Base-by-base conservation (phyloP, 1,140 invertebrate genomes). In the Drosophila trapezifrons region DNA sequence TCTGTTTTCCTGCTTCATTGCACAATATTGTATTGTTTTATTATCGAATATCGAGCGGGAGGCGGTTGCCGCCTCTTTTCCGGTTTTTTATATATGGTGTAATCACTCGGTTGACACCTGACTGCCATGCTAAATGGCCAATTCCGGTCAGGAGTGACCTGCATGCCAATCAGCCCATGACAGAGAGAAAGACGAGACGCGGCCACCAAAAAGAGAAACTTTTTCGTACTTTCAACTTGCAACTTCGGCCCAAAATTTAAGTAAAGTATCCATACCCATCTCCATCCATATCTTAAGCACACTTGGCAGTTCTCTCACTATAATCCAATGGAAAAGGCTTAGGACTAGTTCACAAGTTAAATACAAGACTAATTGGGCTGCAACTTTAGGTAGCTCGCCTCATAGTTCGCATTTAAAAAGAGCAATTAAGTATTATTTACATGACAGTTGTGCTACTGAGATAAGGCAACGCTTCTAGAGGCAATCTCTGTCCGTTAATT, bases 91-190 rank as follows among this genome's bases (percentile, higher is more conserved):
- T 13, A 18, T 37, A 54, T 71, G 52, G 27, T 49, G 69, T 49
- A 72, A 72, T 58, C 69, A 58, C 8, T 40, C 18, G 27, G 35
- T 6, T 35, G 65, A 70, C 69, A 72, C 69, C 69, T 72, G 69
- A 71, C 66, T 58, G 69, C 52, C 69, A 71, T 72, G 42, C 66
- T 35, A 72, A 72, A 58, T 71, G 43, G 43, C 27, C 52, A 58
- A 72, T 72, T 72, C 43, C 69, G 69, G 69, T 49, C 69, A 71
- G 69, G 43, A 72, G 18, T 72, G 69, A 71, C 66, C 66, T 42
- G 69, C 52, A 72, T 72, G 66, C 27, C 67, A 71, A 71, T 69
- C 65, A 69, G 65, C 7, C 46, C 60, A 29, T 71, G 45, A 58
- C 20, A 66, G 35, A 32, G 22, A 15, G 35, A 1, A 9, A 64